Base-by-base conservation (phyloP, 2,113 vertebrate genomes). In the Epinephelus cyanopodus region DNA sequence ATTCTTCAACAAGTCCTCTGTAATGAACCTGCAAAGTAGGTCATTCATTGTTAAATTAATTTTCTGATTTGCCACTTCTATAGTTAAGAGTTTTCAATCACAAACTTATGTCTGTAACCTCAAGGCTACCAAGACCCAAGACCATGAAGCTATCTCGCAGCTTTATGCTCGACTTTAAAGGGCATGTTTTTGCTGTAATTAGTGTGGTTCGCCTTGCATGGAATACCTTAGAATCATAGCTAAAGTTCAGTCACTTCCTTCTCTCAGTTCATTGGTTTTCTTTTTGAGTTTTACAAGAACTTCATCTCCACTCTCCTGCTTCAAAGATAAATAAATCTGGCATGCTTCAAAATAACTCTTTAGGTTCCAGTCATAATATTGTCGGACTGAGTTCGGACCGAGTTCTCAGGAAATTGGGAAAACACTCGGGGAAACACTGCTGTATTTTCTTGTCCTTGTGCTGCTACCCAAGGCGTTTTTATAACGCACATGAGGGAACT, bases 321-420 rank as follows among this genome's bases (percentile, higher is more conserved):
- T 27, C 66, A 81, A 82, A 85, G 67, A 78, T 42, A 70, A 79
- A 88, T 62, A 79, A 81, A 83, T 61, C 74, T 12, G 2, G 1
- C 25, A 14, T 17, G 42, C 81, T 50, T 84, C 25, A 25, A 84
- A 85, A 79, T 77, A 75, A 79, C 56, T 77, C 53, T 57, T 58
- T 53, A 25, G 21, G 33, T 56, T 90, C 71, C 80, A 81, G 86
- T 89, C 63, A 79, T 68, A 89, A 92, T 89, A 87, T 81, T 90
- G 69, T 82, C 68, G 19, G 76, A 63, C 75, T 79, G 60, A 56
- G 76, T 72, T 85, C 50, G 15, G 61, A 81, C 42, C 64, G 45
- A 75, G 61, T 66, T 86, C 74, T 89, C 86, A 82, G 83, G 86
- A 93, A 92, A 93, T 92, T 77, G 68, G 77, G 61, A 80, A 45